phyloP scores from a whole-genome alignment of 2,888 invertebrate species.

The Tenthredo amoena region DNA sequence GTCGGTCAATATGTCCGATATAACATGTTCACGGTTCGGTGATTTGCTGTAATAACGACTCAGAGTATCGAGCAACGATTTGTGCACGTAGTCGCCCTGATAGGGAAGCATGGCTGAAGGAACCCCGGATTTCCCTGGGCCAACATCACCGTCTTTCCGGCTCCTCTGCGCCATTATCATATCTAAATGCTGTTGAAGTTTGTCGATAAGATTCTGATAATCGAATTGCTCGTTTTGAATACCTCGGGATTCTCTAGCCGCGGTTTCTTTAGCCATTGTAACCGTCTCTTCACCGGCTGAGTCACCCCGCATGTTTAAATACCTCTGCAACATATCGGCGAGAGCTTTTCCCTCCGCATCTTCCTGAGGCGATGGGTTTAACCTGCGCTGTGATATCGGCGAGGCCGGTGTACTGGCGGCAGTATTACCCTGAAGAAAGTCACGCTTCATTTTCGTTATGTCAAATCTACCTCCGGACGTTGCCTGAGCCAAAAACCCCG shows the following conservation, averaged over 20 bases:
- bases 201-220: slow-evolving; percentile 83
- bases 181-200: slow-evolving; percentile 82
- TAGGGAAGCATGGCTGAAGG: slow-evolving; percentile 74
- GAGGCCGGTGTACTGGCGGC: slow-evolving; percentile 71
- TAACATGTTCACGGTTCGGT: slow-evolving; percentile 84
- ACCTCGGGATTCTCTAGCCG: background rate
- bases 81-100: slow-evolving; percentile 81
- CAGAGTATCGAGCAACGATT: slow-evolving; percentile 84
- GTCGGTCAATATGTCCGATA: slow-evolving; percentile 87
- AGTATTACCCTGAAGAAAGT: slow-evolving; percentile 80
- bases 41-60: slow-evolving; percentile 85
- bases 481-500: slow-evolving; percentile 77
- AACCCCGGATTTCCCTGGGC: slow-evolving; percentile 46
- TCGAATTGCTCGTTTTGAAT: slow-evolving; percentile 74
- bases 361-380: slow-evolving; percentile 64
- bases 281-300: slow-evolving; percentile 53
- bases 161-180: slow-evolving; percentile 73
- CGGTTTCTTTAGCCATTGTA: slow-evolving; percentile 58
- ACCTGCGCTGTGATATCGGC: slow-evolving; percentile 66
- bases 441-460: slow-evolving; percentile 84
- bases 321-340: slow-evolving; percentile 84
- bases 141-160: slow-evolving; percentile 60
- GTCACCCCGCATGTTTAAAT: slow-evolving; percentile 82
- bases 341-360: slow-evolving; percentile 81
- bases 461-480: slow-evolving; percentile 84